Percentiles rank a stretch among this genome's conserved stretches.
phyloP scores from a whole-genome alignment of 2,797 vertebrate genomes.

The Carapus acus region DNA sequence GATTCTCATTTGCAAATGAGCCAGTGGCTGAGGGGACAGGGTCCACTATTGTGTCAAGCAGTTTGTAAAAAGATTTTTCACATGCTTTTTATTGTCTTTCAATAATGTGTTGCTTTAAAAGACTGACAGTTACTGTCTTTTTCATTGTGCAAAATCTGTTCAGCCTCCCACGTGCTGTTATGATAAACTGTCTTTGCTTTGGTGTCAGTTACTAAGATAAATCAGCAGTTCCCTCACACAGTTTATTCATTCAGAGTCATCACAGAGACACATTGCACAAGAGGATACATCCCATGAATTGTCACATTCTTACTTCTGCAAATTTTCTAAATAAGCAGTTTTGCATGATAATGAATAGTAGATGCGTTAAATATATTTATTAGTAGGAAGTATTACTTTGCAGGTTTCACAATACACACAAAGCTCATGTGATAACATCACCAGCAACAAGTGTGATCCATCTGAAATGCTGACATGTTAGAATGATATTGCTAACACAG shows the following conservation, averaged over 20 bases:
- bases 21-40: too few relatives aligned
- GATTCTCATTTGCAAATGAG: too few relatives aligned
- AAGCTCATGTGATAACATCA: too few relatives aligned
- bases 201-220: background rate
- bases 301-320: constrained; percentile 31
- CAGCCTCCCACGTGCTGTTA: too few relatives aligned
- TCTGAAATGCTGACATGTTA: background rate
- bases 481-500: constrained; percentile 23
- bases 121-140: too few relatives aligned
- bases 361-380: too few relatives aligned
- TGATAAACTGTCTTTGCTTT: constrained; percentile 24
- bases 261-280: constrained; percentile 7
- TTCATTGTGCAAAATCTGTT: too few relatives aligned
- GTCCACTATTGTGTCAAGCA: too few relatives aligned
- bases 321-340: constrained; percentile 30
- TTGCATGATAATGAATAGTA: constrained; percentile 49
- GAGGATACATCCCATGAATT: constrained; percentile 49
- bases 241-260: constrained; percentile 8
- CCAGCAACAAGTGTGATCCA: too few relatives aligned
- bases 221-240: background rate
- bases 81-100: too few relatives aligned
- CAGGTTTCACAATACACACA: background rate
- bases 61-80: too few relatives aligned
- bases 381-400: constrained; percentile 38
- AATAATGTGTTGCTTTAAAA: too few relatives aligned